Evolutionary conservation across 2,888 invertebrate genomes (phyloP), one percentile per base, ranked within the genome.

Genomic region (Sesamia inferens): DNA sequence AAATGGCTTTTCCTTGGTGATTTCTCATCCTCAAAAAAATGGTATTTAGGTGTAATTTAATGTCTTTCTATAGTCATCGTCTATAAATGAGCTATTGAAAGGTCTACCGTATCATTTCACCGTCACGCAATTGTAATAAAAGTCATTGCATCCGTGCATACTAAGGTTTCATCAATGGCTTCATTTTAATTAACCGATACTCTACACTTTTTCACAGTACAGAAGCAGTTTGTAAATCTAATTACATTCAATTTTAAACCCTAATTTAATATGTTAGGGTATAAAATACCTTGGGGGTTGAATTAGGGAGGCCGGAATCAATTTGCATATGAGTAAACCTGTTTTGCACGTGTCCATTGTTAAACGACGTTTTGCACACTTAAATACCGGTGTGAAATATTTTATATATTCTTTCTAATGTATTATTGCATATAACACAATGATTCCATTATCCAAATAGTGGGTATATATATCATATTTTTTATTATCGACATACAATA

Each of bases 171-270:
- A 84, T 76, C 54, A 55, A 91, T 83, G 94, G 94, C 91, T 94
- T 94, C 94, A 68, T 86, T 92, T 92, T 94, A 94, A 95, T 94
- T 93, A 94, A 93, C 90, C 90, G 92, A 92, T 90, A 93, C 88
- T 89, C 87, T 87, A 92, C 90, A 92, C 92, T 92, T 90, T 92
- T 91, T 87, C 87, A 88, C 81, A 14, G 61, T 57, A 76, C 65
- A 82, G 82, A 78, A 78, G 81, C 71, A 71, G 71, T 81, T 76
- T 78, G 64, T 58, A 42, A 65, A 79, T 68, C 63, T 57, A 39
- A 75, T 68, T 69, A 66, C 83, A 71, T 82, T 86, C 81, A 73
- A 89, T 82, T 88, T 87, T 84, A 79, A 87, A 88, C 88, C 86
- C 81, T 90, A 89, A 89, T 84, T 84, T 82, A 69, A 78, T 83